Conservation (phyloP, 2,797 vertebrate genomes). For the Clarias laeviceps region DNA sequence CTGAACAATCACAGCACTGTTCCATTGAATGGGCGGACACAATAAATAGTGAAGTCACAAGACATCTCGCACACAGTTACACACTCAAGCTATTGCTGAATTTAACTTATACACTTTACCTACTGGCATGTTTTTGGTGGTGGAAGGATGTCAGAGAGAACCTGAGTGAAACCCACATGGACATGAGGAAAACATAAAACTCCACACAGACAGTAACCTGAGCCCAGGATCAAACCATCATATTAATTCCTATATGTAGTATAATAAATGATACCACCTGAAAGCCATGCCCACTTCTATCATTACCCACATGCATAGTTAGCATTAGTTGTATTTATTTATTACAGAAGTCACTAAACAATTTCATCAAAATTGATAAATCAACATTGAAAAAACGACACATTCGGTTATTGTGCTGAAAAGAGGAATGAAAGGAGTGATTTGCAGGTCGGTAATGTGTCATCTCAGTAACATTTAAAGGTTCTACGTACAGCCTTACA, state of each 20-base stretch:
- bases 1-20: neutral
- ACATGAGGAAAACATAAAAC: neutral
- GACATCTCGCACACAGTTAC: neutral
- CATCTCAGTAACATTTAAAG: no score
- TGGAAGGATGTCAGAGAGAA: neutral
- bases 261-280: neutral
- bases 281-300: neutral
- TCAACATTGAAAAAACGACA: no score
- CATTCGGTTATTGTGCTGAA: no score
- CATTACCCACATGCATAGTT: neutral
- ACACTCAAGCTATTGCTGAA: neutral
- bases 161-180: neutral
- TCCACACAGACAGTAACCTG: neutral
- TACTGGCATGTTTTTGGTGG: neutral
- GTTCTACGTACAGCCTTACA: no score
- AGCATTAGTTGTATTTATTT: neutral
- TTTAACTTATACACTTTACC: neutral
- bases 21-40: neutral
- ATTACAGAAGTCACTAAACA: neutral
- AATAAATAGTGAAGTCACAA: neutral
- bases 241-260: neutral
- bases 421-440: neutral
- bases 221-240: neutral
- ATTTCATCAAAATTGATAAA: neutral
- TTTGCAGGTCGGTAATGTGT: no score